Evolutionary conservation across 2,113 vertebrate species (phyloP), one percentile per base, ranked within the genome.

Genomic region (Ictalurus furcatus): DNA sequence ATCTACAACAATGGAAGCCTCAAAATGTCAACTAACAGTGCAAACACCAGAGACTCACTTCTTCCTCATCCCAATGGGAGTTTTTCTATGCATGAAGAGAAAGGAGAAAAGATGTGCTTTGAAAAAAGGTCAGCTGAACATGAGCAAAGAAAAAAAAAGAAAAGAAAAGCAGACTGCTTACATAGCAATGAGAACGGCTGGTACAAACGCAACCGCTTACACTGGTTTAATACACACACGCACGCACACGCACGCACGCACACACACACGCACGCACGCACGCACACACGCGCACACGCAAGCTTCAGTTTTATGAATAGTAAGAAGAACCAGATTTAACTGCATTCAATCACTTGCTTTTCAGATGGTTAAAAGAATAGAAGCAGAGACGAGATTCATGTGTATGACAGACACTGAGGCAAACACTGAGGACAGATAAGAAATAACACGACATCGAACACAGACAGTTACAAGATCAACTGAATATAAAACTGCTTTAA

Each of bases 41-140:
- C 93, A 90, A 93, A 91, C 90, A 90, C 90, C 90, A 59, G 21
- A 92, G 80, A 96, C 96, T 96, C 95, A 96, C 96, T 92, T 96
- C 94, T 96, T 96, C 92, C 94, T 96, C 94, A 96, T 95, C 93
- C 95, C 96, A 96, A 96, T 95, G 71, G 94, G 94, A 95, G 95
- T 94, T 96, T 96, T 96, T 96, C 96, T 96, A 95, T 71, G 93
- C 92, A 92, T 94, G 93, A 92, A 94, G 92, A 95, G 90, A 94
- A 89, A 93, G 85, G 76, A 88, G 87, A 90, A 87, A 85, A 89
- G 30, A 90, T 59, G 82, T 59, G 74, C 85, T 85, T 79, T 65
- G 81, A 87, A 83, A 87, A 89, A 89, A n/a, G 59, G 81, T 81
- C 9, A 7, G 37, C 76, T 63, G 67, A 58, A 90, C 71, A 91